Percentiles rank a stretch among this genome's conserved stretches.
phyloP scores from a whole-genome alignment of 2,888 invertebrate species.

The Microplitis deprimator region DNA sequence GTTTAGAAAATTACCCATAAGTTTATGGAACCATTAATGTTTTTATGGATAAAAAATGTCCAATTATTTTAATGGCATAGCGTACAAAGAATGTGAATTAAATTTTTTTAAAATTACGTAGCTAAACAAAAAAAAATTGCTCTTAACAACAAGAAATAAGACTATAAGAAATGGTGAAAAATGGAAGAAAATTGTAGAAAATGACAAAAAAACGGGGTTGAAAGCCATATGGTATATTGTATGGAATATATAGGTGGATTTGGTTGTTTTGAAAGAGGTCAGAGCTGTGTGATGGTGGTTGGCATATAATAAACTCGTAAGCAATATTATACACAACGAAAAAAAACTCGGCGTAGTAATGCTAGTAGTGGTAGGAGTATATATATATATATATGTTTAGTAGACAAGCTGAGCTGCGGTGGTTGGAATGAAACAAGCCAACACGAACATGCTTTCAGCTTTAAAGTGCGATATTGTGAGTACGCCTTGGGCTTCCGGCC shows the following conservation, averaged over 20 bases:
- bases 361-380: neutral
- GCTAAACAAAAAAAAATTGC: neutral
- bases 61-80: neutral
- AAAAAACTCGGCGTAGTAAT: conserved; percentile 17
- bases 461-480: conserved; percentile 58
- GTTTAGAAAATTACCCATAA: neutral
- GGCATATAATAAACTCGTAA: conserved; percentile 36
- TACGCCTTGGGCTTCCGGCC: conserved; percentile 28
- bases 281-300: conserved; percentile 18
- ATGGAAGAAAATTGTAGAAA: neutral
- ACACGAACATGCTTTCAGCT: conserved; percentile 67
- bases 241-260: conserved; percentile 4
- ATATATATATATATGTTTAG: neutral
- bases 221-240: neutral
- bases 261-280: conserved; percentile 9
- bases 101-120: neutral
- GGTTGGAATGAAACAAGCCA: conserved; percentile 32
- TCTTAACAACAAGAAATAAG: neutral
- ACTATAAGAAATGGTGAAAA: neutral
- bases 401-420: neutral
- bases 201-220: neutral
- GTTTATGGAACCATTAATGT: neutral
- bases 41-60: neutral
- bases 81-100: neutral
- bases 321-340: conserved; percentile 42